Evolutionary conservation across 2,888 invertebrate species (phyloP).

Genomic region (Pomacea canaliculata): DNA sequence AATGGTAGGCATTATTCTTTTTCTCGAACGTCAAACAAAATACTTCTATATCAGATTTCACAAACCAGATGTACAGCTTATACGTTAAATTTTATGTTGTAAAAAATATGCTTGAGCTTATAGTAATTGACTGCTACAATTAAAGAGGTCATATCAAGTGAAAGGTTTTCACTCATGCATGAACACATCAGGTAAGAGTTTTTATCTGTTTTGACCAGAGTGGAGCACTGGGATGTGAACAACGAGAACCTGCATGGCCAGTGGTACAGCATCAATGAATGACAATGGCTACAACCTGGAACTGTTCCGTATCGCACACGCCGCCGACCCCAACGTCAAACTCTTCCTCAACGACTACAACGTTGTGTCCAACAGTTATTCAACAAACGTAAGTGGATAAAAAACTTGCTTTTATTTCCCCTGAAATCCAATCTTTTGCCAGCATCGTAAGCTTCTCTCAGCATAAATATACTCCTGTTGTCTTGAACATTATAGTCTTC

Average conservation of each 20-base stretch:
- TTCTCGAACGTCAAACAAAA: too few species aligned
- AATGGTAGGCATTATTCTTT: not conserved
- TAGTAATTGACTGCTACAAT: too few species aligned
- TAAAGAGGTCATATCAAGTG: too few species aligned
- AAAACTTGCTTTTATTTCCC: not conserved
- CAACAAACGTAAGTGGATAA: constrained; percentile 12
- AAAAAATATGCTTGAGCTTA: too few species aligned
- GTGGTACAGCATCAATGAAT: constrained; percentile 41
- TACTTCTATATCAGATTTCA: too few species aligned
- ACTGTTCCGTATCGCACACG: constrained; percentile 44
- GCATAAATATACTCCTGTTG: too few species aligned
- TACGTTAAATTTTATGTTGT: too few species aligned
- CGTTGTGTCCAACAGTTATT: constrained; percentile 24
- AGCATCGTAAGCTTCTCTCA: not conserved
- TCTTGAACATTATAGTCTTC: too few species aligned
- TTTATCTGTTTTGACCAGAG: constrained; percentile 11
- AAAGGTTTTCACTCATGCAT: too few species aligned
- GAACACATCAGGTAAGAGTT: too few species aligned
- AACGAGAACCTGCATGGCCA: constrained; percentile 52
- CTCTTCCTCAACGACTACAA: constrained; percentile 51
- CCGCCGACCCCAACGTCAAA: constrained; percentile 41
- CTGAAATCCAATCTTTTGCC: not conserved
- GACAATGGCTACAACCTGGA: constrained; percentile 43
- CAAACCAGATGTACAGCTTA: too few species aligned
- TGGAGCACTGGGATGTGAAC: constrained; percentile 58